A percentile compares a stretch with the other conserved stretches of the same genome.
Conservation (phyloP, 92 coral and sea anemone genomes). For the Epizoanthus illoricatus region DNA sequence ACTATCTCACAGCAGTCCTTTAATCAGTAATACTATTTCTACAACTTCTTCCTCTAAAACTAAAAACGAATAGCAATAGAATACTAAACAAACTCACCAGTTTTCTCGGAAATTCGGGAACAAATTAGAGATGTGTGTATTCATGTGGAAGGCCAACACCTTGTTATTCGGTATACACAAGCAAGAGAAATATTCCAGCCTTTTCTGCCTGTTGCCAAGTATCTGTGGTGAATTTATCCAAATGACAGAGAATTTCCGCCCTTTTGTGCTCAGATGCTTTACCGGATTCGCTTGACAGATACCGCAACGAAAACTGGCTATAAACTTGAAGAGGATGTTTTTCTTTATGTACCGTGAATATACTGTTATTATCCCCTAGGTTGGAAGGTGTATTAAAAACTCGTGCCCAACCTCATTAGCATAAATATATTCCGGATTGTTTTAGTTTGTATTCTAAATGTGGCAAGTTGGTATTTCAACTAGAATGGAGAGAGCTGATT, state of each 20-base stretch:
- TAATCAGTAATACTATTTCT: slow-evolving; percentile 35
- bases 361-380: slow-evolving; percentile 39
- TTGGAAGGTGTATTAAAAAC: slow-evolving; percentile 40
- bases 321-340: slow-evolving; percentile 1
- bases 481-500: background rate
- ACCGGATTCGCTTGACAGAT: slow-evolving; percentile 19
- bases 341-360: background rate
- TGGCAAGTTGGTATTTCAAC: background rate
- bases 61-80: background rate
- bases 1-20: slow-evolving; percentile 3
- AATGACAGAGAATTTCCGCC: slow-evolving; percentile 40
- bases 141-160: too few relatives aligned
- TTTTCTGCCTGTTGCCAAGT: slow-evolving; percentile 37
- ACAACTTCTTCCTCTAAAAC: background rate
- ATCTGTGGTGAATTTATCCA: slow-evolving; percentile 35
- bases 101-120: slow-evolving; percentile 21
- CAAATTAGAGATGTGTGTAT: slow-evolving; percentile 1
- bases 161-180: background rate
- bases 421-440: slow-evolving; percentile 39
- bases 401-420: slow-evolving; percentile 22
- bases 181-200: slow-evolving; percentile 1
- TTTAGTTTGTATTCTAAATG: slow-evolving; percentile 22
- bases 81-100: slow-evolving; percentile 13
- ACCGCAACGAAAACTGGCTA: slow-evolving; percentile 22
- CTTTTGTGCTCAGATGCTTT: slow-evolving; percentile 27